Evolutionary conservation across 2,113 vertebrate species (phyloP).

Genomic region (Mungos mungo): DNA sequence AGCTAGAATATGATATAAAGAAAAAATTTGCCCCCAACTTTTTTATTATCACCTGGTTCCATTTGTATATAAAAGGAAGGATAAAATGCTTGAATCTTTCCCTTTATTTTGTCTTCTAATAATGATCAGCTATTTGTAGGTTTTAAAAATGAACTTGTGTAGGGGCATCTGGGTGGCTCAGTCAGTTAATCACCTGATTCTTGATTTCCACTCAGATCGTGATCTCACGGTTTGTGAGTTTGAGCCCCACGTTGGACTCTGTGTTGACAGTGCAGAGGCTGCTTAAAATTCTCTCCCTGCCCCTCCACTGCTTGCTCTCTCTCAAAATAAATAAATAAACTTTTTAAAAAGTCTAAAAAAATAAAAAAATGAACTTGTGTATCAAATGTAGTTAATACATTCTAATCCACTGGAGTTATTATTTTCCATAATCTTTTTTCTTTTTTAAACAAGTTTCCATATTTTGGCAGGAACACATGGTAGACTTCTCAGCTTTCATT

Average conservation of each 20-base stretch:
- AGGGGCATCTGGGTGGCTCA: too few species aligned
- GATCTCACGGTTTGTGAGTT: too few species aligned
- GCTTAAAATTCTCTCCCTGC: too few species aligned
- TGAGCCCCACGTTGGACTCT: too few species aligned
- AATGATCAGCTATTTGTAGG: background rate
- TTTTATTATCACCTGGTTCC: background rate
- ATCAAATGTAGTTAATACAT: background rate
- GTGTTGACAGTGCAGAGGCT: too few species aligned
- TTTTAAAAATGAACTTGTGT: too few species aligned
- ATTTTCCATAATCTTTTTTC: background rate
- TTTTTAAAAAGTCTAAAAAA: too few species aligned
- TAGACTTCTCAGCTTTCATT: background rate
- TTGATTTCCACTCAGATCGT: too few species aligned
- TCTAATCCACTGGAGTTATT: background rate
- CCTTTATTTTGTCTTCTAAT: background rate
- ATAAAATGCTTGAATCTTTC: background rate
- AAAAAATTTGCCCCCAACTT: background rate
- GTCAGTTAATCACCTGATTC: too few species aligned
- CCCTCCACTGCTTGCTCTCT: too few species aligned
- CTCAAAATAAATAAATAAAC: too few species aligned
- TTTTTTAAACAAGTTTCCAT: background rate
- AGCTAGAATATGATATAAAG: background rate
- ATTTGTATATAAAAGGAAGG: background rate
- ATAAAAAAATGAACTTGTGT: background rate
- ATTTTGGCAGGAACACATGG: background rate